Evolutionary conservation across 2,888 invertebrate genomes (phyloP).

Genomic region (Microplitis manilae): DNA sequence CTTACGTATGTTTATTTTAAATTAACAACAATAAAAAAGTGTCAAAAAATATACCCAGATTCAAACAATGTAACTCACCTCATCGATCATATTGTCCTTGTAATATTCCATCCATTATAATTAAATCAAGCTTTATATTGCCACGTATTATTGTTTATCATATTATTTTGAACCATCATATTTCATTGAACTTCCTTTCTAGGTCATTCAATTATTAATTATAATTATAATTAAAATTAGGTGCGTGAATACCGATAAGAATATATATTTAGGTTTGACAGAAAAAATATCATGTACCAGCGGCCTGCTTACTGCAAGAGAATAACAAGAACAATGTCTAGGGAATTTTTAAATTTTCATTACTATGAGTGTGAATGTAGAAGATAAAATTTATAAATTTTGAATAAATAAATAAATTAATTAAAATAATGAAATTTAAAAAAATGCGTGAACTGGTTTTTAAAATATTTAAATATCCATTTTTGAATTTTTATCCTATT

Average conservation of each 20-base stretch:
- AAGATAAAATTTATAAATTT: too few species aligned
- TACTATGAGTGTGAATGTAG: too few species aligned
- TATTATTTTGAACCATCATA: neutral
- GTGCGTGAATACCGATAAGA: conserved; percentile 39
- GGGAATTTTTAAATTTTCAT: neutral
- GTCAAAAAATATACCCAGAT: neutral
- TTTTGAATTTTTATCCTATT: too few species aligned
- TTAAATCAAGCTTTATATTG: neutral
- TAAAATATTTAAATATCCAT: too few species aligned
- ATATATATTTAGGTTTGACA: conserved; percentile 46
- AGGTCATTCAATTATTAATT: neutral
- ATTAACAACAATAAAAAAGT: neutral
- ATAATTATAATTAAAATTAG: conserved; percentile 40
- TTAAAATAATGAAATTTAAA: too few species aligned
- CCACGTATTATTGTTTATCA: neutral
- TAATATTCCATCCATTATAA: conserved; percentile 1
- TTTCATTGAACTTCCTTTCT: conserved; percentile 5
- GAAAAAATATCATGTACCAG: conserved; percentile 40
- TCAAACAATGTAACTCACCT: neutral
- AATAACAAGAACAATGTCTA: neutral
- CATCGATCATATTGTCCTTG: conserved; percentile 3
- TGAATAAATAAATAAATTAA: too few species aligned
- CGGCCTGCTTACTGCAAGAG: conserved; percentile 28
- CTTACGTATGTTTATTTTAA: neutral
- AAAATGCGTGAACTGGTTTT: too few species aligned